Base-by-base conservation (phyloP, 1,140 invertebrate species). In the Galendromus occidentalis region DNA sequence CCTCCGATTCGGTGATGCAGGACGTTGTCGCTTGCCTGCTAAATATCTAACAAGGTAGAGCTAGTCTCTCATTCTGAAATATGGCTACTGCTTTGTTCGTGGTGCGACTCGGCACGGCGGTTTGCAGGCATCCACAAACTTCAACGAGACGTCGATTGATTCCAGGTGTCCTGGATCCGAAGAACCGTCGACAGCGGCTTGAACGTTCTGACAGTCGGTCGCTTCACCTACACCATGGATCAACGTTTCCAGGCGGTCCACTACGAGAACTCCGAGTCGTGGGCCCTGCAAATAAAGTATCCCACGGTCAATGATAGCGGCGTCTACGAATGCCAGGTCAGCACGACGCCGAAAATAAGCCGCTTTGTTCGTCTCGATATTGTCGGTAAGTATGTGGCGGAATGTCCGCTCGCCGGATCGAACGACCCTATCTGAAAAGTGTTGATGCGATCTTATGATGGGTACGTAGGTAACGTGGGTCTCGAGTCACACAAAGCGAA, bases 271-370 rank as follows among this genome's bases (percentile, higher is more conserved):
- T 84, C 83, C 69, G 86, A 90, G 71, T 87, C 91, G 76, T 92
- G 88, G 88, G 90, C 86, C 68, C 80, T 92, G 66, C 85, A 90
- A 77, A 88, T 94, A 74, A 89, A 90, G 76, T 91, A 88, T 84
- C 86, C 87, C 51, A 86, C 89, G 75, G 84, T 86, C 72, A 79
- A 85, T 71, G 89, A 93, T 78, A 85, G 86, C 45, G 89, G 90
- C 63, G 84, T 83, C 22, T 92, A 91, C 74, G 88, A 91, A 74
- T 91, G 91, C 75, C 88, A 92, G 80, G 84, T 91, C 66, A 87
- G 86, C 69, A 90, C 87, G 12, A 87, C 86, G 65, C 88, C 88
- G 22, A 87, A 87, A 66, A 86, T 86, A 69, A 86, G 86, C 63
- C 83, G 86, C 73, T 84, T 85, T 64, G 86, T 91, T 81, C 81